Conservation (phyloP, 2,797 vertebrate genomes). For the Trichosurus vulpecula region DNA sequence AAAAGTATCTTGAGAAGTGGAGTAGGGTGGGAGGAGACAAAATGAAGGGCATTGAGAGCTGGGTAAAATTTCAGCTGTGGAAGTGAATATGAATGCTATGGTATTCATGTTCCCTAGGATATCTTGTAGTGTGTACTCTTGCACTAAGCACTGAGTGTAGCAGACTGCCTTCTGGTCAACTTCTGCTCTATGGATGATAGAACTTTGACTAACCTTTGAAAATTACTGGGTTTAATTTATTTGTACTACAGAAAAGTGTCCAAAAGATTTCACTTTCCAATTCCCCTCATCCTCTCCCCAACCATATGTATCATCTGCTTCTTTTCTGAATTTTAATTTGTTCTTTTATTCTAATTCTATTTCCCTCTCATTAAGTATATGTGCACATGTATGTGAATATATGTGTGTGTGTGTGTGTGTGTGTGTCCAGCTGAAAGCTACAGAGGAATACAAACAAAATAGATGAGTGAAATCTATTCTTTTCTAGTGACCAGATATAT, state of each 20-base stretch:
- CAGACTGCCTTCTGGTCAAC: background rate
- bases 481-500: background rate
- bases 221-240: background rate
- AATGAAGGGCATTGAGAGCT: too few species aligned
- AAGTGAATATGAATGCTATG: too few species aligned
- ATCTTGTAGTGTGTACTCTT: too few species aligned
- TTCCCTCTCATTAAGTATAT: background rate
- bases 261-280: background rate
- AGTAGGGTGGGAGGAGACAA: too few species aligned
- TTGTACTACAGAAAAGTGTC: background rate
- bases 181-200: background rate
- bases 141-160: background rate
- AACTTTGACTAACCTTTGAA: background rate
- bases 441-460: background rate
- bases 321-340: background rate
- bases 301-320: background rate
- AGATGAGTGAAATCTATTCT: background rate
- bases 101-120: too few species aligned
- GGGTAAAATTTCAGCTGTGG: too few species aligned
- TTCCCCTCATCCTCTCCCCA: background rate
- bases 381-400: too few species aligned
- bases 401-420: too few species aligned
- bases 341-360: background rate
- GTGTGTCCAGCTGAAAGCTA: background rate
- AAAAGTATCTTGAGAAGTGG: too few species aligned